Percentiles rank a stretch among this genome's conserved stretches.
phyloP scores from a whole-genome alignment of 2,888 invertebrate genomes.

The Heliconius ismenius region DNA sequence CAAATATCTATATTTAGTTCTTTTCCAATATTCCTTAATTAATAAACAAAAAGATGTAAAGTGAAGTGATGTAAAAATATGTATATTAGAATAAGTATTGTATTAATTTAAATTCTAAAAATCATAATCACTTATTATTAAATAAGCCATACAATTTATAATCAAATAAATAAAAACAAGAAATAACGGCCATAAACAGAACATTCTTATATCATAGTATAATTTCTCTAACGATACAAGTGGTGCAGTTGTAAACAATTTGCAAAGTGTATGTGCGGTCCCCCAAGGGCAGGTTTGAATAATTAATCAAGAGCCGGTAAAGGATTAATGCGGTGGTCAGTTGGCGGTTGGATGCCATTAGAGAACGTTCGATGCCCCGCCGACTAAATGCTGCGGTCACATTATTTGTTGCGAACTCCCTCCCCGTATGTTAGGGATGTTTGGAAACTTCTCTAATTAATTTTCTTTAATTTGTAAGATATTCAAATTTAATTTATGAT shows the following conservation, averaged over 20 bases:
- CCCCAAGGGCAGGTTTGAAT: conserved; percentile 74
- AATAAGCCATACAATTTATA: not conserved
- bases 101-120: too few species aligned
- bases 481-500: not conserved
- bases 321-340: conserved; percentile 81
- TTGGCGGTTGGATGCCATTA: conserved; percentile 79
- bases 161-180: not conserved
- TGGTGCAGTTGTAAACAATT: conserved; percentile 65
- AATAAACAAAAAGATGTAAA: too few species aligned
- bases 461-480: conserved; percentile 38
- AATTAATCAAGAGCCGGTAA: conserved; percentile 80
- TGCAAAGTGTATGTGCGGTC: conserved; percentile 61
- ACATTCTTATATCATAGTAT: conserved; percentile 24
- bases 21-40: not conserved
- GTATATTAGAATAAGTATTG: too few species aligned
- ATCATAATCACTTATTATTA: too few species aligned
- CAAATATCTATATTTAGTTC: not conserved
- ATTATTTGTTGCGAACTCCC: conserved; percentile 63
- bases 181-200: not conserved
- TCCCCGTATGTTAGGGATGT: conserved; percentile 51
- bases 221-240: conserved; percentile 41
- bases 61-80: too few species aligned
- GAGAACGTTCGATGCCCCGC: conserved; percentile 74
- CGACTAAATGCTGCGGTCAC: conserved; percentile 74
- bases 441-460: conserved; percentile 52